Conservation (phyloP, 2,113 vertebrate genomes). For the Hypocryptadius cinnamomeus region DNA sequence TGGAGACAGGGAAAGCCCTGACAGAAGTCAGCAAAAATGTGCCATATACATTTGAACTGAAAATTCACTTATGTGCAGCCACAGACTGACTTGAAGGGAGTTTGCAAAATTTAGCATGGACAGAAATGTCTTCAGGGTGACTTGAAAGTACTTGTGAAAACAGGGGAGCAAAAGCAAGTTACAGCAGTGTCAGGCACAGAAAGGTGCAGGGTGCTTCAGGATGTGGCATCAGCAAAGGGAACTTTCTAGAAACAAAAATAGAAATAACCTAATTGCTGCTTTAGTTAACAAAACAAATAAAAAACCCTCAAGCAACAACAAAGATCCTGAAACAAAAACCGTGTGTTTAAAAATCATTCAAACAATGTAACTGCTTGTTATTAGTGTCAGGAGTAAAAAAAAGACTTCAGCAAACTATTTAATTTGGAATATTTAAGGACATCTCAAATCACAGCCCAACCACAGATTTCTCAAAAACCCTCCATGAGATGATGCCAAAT, state of each 20-base stretch:
- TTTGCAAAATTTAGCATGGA: background rate
- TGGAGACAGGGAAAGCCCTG: background rate
- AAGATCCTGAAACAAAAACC: background rate
- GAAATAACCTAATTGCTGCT: background rate
- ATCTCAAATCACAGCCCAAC: background rate
- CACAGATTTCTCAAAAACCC: background rate
- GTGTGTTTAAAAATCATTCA: background rate
- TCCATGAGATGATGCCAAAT: rapidly evolving
- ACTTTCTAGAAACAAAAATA: background rate
- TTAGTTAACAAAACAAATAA: background rate
- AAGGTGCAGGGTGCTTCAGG: background rate
- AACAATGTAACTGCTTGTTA: background rate
- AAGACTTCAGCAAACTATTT: background rate
- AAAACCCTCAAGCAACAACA: background rate
- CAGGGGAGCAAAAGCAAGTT: background rate
- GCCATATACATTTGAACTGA: background rate
- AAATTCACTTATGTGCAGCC: rapidly evolving
- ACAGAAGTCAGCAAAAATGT: background rate
- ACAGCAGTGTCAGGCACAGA: background rate
- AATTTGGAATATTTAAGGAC: background rate
- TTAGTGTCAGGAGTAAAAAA: background rate
- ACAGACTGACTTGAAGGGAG: background rate
- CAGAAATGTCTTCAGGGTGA: background rate
- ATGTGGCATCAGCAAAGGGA: background rate
- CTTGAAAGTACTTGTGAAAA: background rate